These are phyloP conservation scores for Balaeniceps rex DNA, from an alignment of 2,113 vertebrate species.

Conservation along the genomic window DNA sequence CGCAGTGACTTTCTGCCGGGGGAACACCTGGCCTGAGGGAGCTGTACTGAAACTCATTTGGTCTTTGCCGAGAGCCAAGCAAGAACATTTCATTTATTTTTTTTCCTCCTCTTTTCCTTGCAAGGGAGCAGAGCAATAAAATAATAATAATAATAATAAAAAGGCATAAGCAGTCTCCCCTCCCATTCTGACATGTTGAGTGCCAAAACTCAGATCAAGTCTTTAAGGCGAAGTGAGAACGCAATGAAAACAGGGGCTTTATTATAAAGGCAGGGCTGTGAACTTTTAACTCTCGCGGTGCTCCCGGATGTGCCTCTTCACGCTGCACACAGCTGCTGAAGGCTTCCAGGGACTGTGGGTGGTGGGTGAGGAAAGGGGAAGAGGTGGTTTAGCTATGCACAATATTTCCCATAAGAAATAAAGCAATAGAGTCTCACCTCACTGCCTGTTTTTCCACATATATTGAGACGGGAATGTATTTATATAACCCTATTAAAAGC, in stretches of 20 bases:
- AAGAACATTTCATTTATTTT: neutral
- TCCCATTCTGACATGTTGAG: constrained; percentile 10
- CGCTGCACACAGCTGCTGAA: constrained; percentile 27
- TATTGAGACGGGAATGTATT: constrained; percentile 57
- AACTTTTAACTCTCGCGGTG: neutral
- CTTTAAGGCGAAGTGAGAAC: constrained; percentile 5
- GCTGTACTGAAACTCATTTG: neutral
- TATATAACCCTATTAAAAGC: constrained; percentile 70
- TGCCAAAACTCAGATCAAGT: constrained; percentile 16
- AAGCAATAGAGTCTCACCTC: constrained; percentile 63
- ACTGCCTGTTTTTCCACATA: constrained; percentile 68
- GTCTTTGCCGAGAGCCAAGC: neutral
- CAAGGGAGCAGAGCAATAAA: neutral
- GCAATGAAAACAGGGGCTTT: constrained; percentile 45
- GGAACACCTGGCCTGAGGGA: neutral
- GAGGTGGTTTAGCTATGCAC: constrained; percentile 52
- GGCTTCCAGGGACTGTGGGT: constrained; percentile 51
- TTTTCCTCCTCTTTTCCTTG: neutral
- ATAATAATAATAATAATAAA: neutral
- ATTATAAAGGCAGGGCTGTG: constrained; percentile 37
- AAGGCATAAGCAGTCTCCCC: neutral
- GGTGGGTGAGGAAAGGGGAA: constrained; percentile 53
- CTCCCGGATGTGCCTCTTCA: constrained; percentile 26
- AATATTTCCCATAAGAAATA: constrained; percentile 67
- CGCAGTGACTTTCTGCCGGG: neutral